Evolutionary conservation across 2,113 vertebrate genomes (phyloP).

Genomic region (Lampris incognitus): DNA sequence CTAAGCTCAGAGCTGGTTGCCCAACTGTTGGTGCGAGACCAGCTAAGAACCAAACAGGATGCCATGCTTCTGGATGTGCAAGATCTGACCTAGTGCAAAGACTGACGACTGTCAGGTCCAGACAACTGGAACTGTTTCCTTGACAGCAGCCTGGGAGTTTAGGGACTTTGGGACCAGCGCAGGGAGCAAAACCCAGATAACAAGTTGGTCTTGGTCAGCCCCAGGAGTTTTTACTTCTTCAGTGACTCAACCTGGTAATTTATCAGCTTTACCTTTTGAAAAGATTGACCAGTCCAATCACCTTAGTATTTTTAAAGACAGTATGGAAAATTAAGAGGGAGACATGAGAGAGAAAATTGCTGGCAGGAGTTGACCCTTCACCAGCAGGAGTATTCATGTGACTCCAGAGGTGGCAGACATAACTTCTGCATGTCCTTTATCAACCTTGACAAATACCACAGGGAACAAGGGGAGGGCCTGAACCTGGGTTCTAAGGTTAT

Average conservation of each 20-base stretch:
- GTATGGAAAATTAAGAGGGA: no score
- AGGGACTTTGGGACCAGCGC: neutral
- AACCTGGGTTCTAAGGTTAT: neutral
- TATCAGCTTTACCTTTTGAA: neutral
- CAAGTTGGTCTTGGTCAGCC: neutral
- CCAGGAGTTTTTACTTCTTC: neutral
- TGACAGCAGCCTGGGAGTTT: neutral
- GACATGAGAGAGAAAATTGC: no score
- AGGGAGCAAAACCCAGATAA: neutral
- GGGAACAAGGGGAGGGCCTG: neutral
- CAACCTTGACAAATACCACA: neutral
- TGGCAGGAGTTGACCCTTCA: no score
- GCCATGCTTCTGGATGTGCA: conserved; percentile 83
- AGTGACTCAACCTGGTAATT: neutral
- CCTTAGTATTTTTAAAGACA: no score
- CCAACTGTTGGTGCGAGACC: conserved; percentile 79
- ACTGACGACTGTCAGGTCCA: neutral
- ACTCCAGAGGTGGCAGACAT: no score
- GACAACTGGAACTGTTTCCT: no score
- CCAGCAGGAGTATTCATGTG: no score
- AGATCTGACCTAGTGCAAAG: conserved; percentile 76
- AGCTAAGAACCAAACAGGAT: conserved; percentile 82
- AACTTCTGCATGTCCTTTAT: no score
- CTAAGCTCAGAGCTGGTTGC: conserved; percentile 80
- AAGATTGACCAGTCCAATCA: no score